Evolutionary conservation across 2,113 vertebrate genomes (phyloP).

Genomic region (Pimephales promelas): DNA sequence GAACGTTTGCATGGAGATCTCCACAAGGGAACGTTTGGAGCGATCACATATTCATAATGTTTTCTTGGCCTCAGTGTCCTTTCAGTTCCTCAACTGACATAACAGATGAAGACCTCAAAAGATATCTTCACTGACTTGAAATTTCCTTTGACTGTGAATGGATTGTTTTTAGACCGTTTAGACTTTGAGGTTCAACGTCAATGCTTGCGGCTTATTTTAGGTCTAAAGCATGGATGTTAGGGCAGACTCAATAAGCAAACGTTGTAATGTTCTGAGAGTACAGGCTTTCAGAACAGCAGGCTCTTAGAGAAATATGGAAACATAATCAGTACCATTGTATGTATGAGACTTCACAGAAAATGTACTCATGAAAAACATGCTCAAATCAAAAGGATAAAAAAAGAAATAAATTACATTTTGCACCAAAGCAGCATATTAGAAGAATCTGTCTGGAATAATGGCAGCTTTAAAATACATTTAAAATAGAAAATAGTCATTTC

Average conservation of each 20-base stretch:
- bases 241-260: not conserved
- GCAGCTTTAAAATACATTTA: no score
- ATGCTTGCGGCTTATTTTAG: not conserved
- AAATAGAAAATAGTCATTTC: no score
- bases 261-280: not conserved
- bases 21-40: not conserved
- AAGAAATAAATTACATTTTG: no score
- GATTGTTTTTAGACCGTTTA: not conserved
- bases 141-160: slow-evolving; percentile 15
- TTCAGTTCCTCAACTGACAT: not conserved
- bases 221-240: not conserved
- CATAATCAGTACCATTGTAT: not conserved
- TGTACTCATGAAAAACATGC: not conserved
- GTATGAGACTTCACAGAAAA: not conserved
- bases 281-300: not conserved
- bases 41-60: not conserved
- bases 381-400: not conserved
- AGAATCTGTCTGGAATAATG: no score
- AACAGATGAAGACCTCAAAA: not conserved
- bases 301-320: not conserved
- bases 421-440: no score
- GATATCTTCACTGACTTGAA: slow-evolving; percentile 26
- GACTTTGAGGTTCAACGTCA: not conserved
- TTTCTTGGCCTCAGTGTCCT: not conserved
- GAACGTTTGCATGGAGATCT: not conserved